Percentiles rank a stretch among this genome's conserved stretches.
Evolutionary conservation across 1,140 invertebrate genomes (phyloP).

Genomic region (Armadillidium nasatum): DNA sequence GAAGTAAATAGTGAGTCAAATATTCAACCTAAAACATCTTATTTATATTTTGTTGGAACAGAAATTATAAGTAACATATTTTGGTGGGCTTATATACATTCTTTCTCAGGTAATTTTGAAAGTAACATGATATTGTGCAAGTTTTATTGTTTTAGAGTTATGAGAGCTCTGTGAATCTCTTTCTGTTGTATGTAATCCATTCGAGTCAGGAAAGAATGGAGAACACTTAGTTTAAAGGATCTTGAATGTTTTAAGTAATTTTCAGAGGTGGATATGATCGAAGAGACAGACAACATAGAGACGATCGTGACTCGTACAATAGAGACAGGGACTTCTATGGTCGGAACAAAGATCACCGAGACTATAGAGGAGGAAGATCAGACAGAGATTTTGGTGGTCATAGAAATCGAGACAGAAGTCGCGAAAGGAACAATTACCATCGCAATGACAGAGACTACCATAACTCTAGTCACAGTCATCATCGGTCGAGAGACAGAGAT

Average conservation of each 20-base stretch:
- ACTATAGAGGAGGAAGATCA: conserved; percentile 19
- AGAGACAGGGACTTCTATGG: conserved; percentile 23
- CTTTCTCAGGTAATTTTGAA: too few species aligned
- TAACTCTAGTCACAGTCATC: background rate
- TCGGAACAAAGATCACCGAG: conserved; percentile 23
- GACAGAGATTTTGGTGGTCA: conserved; percentile 30
- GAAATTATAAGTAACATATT: too few species aligned
- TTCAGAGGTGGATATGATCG: conserved; percentile 9
- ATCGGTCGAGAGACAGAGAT: conserved; percentile 14
- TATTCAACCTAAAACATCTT: too few species aligned
- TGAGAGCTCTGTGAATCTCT: background rate
- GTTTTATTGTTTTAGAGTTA: too few species aligned
- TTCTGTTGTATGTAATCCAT: too few species aligned
- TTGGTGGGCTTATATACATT: too few species aligned
- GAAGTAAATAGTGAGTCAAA: too few species aligned
- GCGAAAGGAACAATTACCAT: conserved; percentile 26
- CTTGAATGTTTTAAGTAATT: background rate
- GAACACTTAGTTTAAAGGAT: too few species aligned
- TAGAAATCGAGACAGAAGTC: conserved; percentile 31
- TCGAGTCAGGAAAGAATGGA: too few species aligned
- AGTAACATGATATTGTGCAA: too few species aligned
- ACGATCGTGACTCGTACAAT: background rate
- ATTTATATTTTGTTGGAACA: too few species aligned
- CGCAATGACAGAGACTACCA: conserved; percentile 15
- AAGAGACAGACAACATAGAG: conserved; percentile 27